Evolutionary conservation across 2,797 vertebrate species (phyloP).

Genomic region (Otolemur crassicaudatus): DNA sequence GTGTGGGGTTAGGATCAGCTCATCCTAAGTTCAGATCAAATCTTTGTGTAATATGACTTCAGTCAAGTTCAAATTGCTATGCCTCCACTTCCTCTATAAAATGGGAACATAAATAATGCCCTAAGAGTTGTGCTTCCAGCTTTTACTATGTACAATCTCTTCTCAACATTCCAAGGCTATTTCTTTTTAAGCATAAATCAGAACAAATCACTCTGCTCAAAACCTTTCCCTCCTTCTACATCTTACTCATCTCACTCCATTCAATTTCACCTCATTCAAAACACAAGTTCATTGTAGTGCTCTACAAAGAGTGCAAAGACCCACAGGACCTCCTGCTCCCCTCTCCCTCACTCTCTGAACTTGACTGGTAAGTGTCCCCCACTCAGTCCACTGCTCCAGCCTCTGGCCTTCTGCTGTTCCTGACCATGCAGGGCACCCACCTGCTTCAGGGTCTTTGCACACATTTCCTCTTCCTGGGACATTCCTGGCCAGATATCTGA

Average conservation of each 20-base stretch:
- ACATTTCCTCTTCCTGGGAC: background rate
- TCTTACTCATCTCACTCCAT: background rate
- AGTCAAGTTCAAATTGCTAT: background rate
- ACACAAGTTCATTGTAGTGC: background rate
- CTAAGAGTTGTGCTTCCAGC: background rate
- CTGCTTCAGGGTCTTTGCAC: background rate
- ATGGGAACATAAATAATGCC: background rate
- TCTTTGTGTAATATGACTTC: background rate
- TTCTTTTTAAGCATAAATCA: background rate
- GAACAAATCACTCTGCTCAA: background rate
- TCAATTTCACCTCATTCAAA: background rate
- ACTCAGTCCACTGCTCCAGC: too few relatives aligned
- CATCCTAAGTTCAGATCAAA: background rate
- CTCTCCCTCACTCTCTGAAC: background rate
- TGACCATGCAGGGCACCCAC: background rate
- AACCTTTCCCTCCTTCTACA: background rate
- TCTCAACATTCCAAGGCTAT: background rate
- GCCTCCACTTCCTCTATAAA: background rate
- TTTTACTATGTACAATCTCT: background rate
- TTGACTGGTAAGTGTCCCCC: background rate
- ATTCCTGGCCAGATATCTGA: background rate
- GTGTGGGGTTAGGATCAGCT: fast-evolving
- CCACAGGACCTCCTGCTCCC: too few relatives aligned
- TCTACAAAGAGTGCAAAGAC: background rate
- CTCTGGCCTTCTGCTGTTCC: background rate